Base-by-base conservation (phyloP, 2,797 vertebrate species). In the Anas georgica region DNA sequence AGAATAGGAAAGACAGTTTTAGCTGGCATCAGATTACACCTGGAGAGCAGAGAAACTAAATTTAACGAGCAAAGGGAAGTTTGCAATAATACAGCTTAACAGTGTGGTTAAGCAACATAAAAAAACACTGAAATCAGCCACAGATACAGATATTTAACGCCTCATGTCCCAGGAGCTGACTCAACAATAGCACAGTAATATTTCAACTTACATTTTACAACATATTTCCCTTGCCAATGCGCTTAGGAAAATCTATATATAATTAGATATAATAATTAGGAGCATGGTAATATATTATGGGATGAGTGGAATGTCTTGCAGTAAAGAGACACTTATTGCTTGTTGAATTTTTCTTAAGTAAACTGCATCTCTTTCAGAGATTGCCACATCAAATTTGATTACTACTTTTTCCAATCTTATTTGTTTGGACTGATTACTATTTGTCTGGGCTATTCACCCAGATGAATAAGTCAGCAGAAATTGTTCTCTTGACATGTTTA, bases 231-330 rank as follows among this genome's bases (percentile, higher is more conserved):
- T 88, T 90, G 81, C 77, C 91, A 80, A 29, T 26, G 21, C 58
- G 35, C 54, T 94, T 82, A 88, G 52, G 68, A 84, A 68, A 77
- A 86, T 84, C 88, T 88, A 88, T 52, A 43, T 66, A 66, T 92
- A 95, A 91, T 93, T 93, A 93, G 80, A 75, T 56, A 59, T 64
- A 92, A 90, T 84, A 94, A 90, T 93, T 80, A 77, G 22, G 28
- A 88, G 33, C 12, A 45, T 21, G 14, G 79, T 67, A 79, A 80
- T 70, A 74, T 55, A 86, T 81, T 91, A 75, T 75, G 58, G 86
- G 9, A 68, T 89, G 81, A 83, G 15, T 52, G 26, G 45, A 79
- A 28, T 37, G 20, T 48, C 77, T 91, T 92, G 58, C 73, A 83
- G 39, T 54, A 67, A 37, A 79, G 56, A 90, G 17, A 50, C 9